These are phyloP conservation scores for Sussaba pulchella DNA, from an alignment of 2,888 invertebrate genomes.

Conservation along the genomic window DNA sequence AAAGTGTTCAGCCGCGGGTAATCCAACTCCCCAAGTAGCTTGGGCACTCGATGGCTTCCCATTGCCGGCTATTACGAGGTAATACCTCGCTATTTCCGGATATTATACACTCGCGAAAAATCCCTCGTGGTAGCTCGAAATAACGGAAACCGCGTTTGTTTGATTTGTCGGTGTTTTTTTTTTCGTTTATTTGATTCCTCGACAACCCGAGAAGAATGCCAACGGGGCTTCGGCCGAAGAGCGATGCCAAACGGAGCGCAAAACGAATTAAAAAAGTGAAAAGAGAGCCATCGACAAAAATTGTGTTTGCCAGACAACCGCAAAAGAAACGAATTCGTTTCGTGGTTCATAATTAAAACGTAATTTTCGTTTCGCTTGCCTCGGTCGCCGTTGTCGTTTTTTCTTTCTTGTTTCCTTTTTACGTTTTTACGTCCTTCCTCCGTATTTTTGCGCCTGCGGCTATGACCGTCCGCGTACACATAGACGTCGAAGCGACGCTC, in stretches of 20 bases:
- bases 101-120: background rate
- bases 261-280: constrained; percentile 46
- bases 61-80: constrained; percentile 87
- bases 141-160: background rate
- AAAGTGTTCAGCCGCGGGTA: constrained; percentile 91
- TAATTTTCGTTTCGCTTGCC: constrained; percentile 68
- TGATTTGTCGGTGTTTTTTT: no score
- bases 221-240: constrained; percentile 7
- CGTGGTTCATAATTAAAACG: constrained; percentile 74
- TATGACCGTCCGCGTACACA: constrained; percentile 8
- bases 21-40: constrained; percentile 91
- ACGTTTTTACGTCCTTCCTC: no score
- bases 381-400: constrained; percentile 36
- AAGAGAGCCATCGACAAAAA: constrained; percentile 29
- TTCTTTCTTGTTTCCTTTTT: constrained; percentile 27
- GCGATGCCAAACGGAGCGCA: constrained; percentile 5
- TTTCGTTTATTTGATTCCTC: constrained; percentile 11
- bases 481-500: constrained; percentile 11
- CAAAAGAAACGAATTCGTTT: constrained; percentile 44
- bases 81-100: constrained; percentile 63
- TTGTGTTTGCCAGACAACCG: constrained; percentile 23
- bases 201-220: constrained; percentile 10
- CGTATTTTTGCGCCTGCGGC: constrained; percentile 28
- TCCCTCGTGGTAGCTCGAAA: background rate
- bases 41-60: constrained; percentile 92